These are phyloP conservation scores for Zaprionus lachaisei DNA, from an alignment of 1,140 invertebrate genomes.

Conservation along the genomic window DNA sequence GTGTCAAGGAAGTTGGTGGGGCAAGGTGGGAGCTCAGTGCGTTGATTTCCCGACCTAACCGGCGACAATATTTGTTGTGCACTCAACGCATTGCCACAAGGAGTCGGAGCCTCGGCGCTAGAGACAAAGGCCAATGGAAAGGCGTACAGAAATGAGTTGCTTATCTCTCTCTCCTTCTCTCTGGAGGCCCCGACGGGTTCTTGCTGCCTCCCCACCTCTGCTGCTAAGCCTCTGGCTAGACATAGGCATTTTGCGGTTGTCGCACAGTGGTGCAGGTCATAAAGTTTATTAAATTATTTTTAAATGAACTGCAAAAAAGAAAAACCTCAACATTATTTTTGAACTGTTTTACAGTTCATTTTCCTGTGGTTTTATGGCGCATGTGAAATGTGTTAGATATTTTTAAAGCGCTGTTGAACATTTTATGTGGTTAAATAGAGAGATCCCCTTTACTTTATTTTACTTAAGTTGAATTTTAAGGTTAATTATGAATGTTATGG, in stretches of 20 bases:
- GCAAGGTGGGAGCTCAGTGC: constrained; percentile 53
- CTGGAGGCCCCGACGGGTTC: neutral
- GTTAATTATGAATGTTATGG: too few species aligned
- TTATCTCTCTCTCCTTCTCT: constrained; percentile 31
- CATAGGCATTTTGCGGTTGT: constrained; percentile 62
- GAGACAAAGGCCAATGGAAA: constrained; percentile 71
- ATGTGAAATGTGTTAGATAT: neutral
- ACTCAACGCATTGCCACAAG: constrained; percentile 62
- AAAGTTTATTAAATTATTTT: constrained; percentile 1
- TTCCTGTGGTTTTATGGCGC: neutral
- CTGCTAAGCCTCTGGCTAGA: constrained; percentile 7
- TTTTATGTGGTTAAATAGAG: neutral
- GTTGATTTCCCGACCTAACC: constrained; percentile 80
- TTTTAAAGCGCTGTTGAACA: neutral
- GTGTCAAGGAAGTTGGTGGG: neutral
- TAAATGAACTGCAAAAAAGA: neutral
- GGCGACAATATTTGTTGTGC: constrained; percentile 83
- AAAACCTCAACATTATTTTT: neutral
- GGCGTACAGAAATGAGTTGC: constrained; percentile 26
- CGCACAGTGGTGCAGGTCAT: constrained; percentile 42
- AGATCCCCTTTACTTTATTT: too few species aligned
- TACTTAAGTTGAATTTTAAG: too few species aligned
- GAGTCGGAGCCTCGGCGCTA: constrained; percentile 13
- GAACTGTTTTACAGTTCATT: neutral
- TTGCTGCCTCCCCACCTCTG: constrained; percentile 17